A percentile compares a stretch with the other conserved stretches of the same genome.
These are phyloP conservation scores for Eptatretus burgeri DNA, from an alignment of 2,113 vertebrate species.

Conservation along the genomic window DNA sequence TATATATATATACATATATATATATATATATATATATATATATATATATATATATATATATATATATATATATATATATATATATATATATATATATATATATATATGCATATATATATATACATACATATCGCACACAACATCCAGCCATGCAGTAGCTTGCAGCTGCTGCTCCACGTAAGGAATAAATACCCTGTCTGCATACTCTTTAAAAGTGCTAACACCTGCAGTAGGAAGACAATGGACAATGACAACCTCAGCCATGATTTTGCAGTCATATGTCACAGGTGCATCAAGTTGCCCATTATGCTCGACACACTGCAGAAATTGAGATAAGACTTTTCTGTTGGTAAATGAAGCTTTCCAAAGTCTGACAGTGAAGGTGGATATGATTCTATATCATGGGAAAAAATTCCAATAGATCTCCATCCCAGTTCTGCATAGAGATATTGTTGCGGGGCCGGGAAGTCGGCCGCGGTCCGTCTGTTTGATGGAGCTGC, in stretches of 20 bases:
- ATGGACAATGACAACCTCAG: not conserved
- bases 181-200: not conserved
- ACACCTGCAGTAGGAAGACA: not conserved
- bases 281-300: not conserved
- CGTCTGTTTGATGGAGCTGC: too few species aligned
- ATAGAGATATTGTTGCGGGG: too few species aligned
- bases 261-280: not conserved
- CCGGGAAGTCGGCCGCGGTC: too few species aligned
- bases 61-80: too few species aligned
- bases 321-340: not conserved
- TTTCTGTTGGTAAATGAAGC: not conserved
- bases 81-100: too few species aligned
- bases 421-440: too few species aligned
- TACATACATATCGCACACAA: not conserved
- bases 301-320: not conserved
- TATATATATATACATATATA: too few species aligned
- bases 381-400: not conserved
- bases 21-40: too few species aligned
- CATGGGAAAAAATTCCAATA: too few species aligned
- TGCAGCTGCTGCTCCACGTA: not conserved
- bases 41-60: too few species aligned
- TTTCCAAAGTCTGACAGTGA: not conserved
- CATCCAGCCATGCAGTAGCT: not conserved
- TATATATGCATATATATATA: too few species aligned
- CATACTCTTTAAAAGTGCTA: not conserved